These are phyloP conservation scores for Brachionus rubens DNA, from an alignment of 1,140 invertebrate genomes.

Conservation along the genomic window DNA sequence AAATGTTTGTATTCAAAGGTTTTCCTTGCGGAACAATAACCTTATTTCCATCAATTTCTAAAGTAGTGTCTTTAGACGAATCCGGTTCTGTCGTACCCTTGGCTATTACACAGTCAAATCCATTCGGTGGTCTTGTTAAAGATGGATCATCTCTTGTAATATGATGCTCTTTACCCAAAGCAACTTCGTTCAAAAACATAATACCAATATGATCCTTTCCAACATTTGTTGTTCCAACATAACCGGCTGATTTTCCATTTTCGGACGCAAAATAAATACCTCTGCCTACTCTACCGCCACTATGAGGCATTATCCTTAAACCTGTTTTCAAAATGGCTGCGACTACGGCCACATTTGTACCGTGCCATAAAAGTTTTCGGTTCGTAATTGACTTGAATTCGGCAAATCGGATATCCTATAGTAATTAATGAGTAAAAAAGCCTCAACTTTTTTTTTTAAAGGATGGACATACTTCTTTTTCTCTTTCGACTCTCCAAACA, in stretches of 20 bases:
- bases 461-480: constrained; percentile 57
- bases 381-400: constrained; percentile 54
- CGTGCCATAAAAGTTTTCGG: constrained; percentile 62
- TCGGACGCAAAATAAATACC: constrained; percentile 64
- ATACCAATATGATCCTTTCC: constrained; percentile 31
- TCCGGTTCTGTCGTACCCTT: constrained; percentile 60
- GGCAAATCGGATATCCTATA: constrained; percentile 50
- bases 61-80: constrained; percentile 52
- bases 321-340: constrained; percentile 62
- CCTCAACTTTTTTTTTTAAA: background rate
- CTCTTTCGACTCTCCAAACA: constrained; percentile 58
- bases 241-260: constrained; percentile 57
- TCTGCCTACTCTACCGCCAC: constrained; percentile 60
- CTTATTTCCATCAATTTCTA: constrained; percentile 56
- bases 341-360: constrained; percentile 63
- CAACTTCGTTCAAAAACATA: constrained; percentile 57
- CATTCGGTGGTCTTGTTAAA: constrained; percentile 55
- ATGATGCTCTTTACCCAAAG: constrained; percentile 59
- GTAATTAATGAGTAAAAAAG: background rate
- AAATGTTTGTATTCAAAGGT: constrained; percentile 50
- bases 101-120: constrained; percentile 60
- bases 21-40: constrained; percentile 59
- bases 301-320: constrained; percentile 63
- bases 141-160: constrained; percentile 54
- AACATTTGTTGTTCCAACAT: constrained; percentile 31